Evolutionary conservation across 2,888 invertebrate species (phyloP), one percentile per base, ranked within the genome.

Genomic region (Apoda limacodes): DNA sequence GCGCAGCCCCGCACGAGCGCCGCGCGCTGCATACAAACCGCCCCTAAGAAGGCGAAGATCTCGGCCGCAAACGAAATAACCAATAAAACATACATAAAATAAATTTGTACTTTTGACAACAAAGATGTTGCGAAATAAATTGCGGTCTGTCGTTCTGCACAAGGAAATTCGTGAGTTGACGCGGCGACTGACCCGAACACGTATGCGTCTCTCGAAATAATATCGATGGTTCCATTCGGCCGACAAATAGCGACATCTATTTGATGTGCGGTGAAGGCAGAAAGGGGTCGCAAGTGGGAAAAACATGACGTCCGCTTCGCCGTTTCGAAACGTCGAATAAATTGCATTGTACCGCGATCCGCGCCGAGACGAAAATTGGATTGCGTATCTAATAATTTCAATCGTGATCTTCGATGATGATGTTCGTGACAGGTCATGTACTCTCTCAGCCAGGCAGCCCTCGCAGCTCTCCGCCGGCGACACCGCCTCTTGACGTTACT

Each of bases 21-120:
- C n/a, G n/a, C n/a, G n/a, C n/a, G n/a, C n/a, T n/a, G 75, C 74
- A 74, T 74, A 74, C 71, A 76, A 74, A 74, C 70, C 67, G 69
- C 65, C 67, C 62, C 66, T 67, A 68, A 72, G 68, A 67, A 72
- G 69, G 66, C 66, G 70, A 71, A 70, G 74, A 74, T 75, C 69
- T 68, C 61, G 61, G 62, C 64, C 62, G 63, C 71, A 68, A 70
- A 71, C 74, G 72, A 74, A 74, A 75, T n/a, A n/a, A n/a, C n/a
- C n/a, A n/a, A n/a, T n/a, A 76, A 72, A 70, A 67, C 70, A 68
- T 68, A 71, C 67, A 71, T 75, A 72, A 72, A 72, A 70, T 75
- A 72, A 69, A 75, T 74, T 70, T 70, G 70, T 66, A 70, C 67
- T 66, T 66, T 59, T 49, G 54, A 48, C 58, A 55, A 54, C 54